Percentiles rank a stretch among this genome's conserved stretches.
Conservation (phyloP, 2,888 invertebrate species). For the Lampropteryx suffumata region DNA sequence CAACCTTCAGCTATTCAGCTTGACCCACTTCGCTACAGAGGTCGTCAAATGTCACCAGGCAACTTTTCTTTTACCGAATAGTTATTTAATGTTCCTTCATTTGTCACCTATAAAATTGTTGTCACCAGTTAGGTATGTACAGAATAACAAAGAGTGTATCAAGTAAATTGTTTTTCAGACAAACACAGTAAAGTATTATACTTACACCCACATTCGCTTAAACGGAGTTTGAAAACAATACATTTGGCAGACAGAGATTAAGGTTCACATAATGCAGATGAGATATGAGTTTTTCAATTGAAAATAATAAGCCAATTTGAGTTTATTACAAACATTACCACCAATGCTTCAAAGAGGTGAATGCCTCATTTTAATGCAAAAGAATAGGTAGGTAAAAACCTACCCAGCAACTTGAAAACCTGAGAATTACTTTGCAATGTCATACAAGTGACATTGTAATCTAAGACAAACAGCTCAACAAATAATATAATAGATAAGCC, state of each 20-base stretch:
- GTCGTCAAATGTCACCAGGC: too few relatives aligned
- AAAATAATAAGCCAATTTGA: constrained; percentile 20
- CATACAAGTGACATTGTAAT: not conserved
- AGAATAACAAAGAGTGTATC: too few relatives aligned
- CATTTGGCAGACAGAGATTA: constrained; percentile 23
- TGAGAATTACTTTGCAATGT: constrained; percentile 14
- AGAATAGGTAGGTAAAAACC: constrained; percentile 18
- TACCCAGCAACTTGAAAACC: constrained; percentile 28
- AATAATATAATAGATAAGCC: too few relatives aligned
- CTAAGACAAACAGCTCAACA: not conserved
- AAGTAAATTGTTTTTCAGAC: too few relatives aligned
- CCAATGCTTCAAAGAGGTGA: constrained; percentile 6
- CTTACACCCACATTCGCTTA: constrained; percentile 42
- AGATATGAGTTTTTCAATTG: constrained; percentile 23
- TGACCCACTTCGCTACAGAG: too few relatives aligned
- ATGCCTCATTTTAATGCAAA: constrained; percentile 9
- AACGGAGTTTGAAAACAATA: constrained; percentile 36
- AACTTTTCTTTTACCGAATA: too few relatives aligned
- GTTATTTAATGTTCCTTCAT: too few relatives aligned
- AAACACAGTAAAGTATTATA: too few relatives aligned
- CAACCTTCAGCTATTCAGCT: too few relatives aligned
- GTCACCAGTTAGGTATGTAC: too few relatives aligned
- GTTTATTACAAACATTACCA: constrained; percentile 1
- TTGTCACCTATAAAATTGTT: too few relatives aligned
- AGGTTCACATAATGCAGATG: constrained; percentile 17